Conservation (phyloP, 2,888 invertebrate species). For the Eupithecia subumbrata region DNA sequence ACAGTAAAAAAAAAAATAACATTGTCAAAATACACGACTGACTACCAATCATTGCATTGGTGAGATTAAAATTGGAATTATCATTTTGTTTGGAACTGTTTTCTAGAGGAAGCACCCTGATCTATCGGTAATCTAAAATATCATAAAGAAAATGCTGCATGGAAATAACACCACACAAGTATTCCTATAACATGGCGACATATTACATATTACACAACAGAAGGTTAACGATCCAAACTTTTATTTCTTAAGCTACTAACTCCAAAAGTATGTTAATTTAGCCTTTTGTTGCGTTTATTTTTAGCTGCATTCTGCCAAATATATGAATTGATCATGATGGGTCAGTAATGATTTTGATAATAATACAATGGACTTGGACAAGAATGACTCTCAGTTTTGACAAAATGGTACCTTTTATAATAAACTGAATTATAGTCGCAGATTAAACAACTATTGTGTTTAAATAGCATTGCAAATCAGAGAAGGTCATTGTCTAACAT, state of each 20-base stretch:
- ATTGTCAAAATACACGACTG: background rate
- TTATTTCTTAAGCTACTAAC: background rate
- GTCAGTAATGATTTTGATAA: background rate
- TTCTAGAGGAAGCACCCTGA: background rate
- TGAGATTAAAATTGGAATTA: background rate
- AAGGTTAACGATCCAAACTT: background rate
- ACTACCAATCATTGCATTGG: background rate
- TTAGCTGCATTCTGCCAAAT: slow-evolving; percentile 29
- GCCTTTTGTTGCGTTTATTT: slow-evolving; percentile 13
- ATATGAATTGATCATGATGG: background rate
- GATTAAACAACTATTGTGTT: slow-evolving; percentile 36
- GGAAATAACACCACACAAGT: background rate
- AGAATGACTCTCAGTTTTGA: slow-evolving; percentile 15
- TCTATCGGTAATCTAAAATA: background rate
- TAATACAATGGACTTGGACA: background rate
- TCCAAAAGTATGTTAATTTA: background rate
- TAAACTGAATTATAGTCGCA: slow-evolving; percentile 25
- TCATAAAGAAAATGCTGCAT: slow-evolving; percentile 5
- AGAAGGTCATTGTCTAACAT: slow-evolving; percentile 30
- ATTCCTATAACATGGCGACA: background rate
- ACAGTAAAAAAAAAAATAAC: too few relatives aligned
- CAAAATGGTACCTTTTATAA: slow-evolving; percentile 26
- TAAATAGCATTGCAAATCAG: slow-evolving; percentile 43
- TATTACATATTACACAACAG: background rate
- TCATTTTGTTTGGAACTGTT: background rate